Base-by-base conservation (phyloP, 2,888 invertebrate genomes). In the Allacma fusca region DNA sequence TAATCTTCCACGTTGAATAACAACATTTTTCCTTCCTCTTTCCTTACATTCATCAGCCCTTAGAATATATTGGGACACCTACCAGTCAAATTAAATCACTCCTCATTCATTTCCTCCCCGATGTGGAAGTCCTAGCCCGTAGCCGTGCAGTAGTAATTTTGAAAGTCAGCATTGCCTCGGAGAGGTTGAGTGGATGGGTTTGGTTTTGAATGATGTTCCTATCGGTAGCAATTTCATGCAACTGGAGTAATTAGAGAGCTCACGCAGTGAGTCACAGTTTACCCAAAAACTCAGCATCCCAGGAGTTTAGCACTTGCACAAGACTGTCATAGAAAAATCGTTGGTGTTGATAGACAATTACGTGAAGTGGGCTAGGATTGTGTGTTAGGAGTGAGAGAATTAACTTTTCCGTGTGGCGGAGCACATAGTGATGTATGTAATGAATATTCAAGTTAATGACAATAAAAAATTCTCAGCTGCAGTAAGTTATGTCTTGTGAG, bases 51-150 rank as follows among this genome's bases (percentile, higher is more conserved):
- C 16, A 19, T 50, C 50, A 34, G 4, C 34, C 4, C 34, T 34
- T 50, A 2, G n/a, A 16, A n/a, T 9, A 5, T 50, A 50, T 50
- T 19, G 19, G n/a, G n/a, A 50, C 50, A 50, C 50, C 50, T 50
- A 50, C 50, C n/a, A 2, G 50, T 50, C 50, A 50, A 50, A 50
- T 50, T 50, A 13, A 50, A 50, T 50, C 50, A 50, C 50, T 50
- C 16, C 34, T 50, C 50, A 50, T 50, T 50, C 19, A 5, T 16
- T 12, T 16, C n/a, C 50, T 50, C 50, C 19, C n/a, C n/a, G 19
- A 19, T 16, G n/a, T 50, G 50, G n/a, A 50, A 50, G 50, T 50
- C n/a, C 50, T 9, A 50, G n/a, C 16, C 19, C n/a, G 2, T 12
- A 50, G 16, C 50, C 16, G 4, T 50, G n/a, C 5, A 50, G 50